Conservation (phyloP, 1,140 invertebrate species). For the Danaus melanippus region DNA sequence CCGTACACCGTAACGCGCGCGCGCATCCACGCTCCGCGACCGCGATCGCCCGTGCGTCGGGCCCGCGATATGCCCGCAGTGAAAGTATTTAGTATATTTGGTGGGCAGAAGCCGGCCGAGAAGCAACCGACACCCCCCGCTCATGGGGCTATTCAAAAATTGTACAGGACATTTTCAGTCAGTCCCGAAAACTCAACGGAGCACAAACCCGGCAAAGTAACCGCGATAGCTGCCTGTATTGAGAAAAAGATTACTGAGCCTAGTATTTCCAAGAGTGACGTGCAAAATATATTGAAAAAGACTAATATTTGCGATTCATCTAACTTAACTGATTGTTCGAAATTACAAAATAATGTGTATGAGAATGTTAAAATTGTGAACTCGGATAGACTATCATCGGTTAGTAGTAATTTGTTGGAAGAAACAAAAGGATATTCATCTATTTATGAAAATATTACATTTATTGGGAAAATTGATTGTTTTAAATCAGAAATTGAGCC, state of each 20-base stretch:
- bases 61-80: constrained; percentile 69
- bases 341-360: constrained; percentile 46
- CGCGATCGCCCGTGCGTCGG: constrained; percentile 50
- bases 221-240: constrained; percentile 59
- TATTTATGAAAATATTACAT: constrained; percentile 59
- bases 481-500: constrained; percentile 23
- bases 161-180: constrained; percentile 70
- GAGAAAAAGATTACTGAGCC: constrained; percentile 60
- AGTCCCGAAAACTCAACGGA: constrained; percentile 47
- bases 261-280: constrained; percentile 50
- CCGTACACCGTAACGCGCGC: constrained; percentile 55
- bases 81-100: constrained; percentile 69
- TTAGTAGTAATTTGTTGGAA: constrained; percentile 44
- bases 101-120: constrained; percentile 65
- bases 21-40: constrained; percentile 55
- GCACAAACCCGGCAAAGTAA: constrained; percentile 59
- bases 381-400: constrained; percentile 13
- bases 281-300: constrained; percentile 53
- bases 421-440: constrained; percentile 61
- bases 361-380: constrained; percentile 65
- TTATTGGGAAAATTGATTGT: constrained; percentile 46
- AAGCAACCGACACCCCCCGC: constrained; percentile 44
- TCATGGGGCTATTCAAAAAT: constrained; percentile 63
- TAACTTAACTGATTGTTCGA: constrained; percentile 34
- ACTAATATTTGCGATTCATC: constrained; percentile 41